phyloP scores from a whole-genome alignment of 2,113 vertebrate genomes.

The Lagenorhynchus albirostris region DNA sequence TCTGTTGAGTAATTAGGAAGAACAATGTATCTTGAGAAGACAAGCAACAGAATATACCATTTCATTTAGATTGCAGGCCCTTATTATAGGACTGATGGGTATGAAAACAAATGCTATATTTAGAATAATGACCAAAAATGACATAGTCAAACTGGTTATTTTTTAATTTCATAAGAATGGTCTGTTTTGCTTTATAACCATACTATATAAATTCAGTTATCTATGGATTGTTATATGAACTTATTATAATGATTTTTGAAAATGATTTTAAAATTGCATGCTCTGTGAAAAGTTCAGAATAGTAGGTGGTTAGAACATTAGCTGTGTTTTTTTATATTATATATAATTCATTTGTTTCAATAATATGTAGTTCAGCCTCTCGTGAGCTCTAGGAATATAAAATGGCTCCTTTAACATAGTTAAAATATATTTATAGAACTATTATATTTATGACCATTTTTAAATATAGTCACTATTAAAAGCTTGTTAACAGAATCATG shows the following conservation, averaged over 20 bases:
- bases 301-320: neutral
- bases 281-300: neutral
- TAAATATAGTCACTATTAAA: conserved; percentile 9
- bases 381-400: neutral
- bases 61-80: neutral
- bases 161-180: neutral
- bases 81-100: neutral
- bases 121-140: neutral
- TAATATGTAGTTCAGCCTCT: neutral
- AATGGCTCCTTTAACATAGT: neutral
- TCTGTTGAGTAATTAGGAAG: neutral
- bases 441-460: neutral
- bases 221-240: neutral
- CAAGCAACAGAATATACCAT: neutral
- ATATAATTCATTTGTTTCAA: neutral
- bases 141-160: neutral
- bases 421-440: neutral
- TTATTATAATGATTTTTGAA: neutral
- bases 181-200: neutral
- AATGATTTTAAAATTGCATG: neutral
- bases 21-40: neutral
- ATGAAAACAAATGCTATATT: neutral
- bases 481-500: neutral
- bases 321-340: neutral
- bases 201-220: neutral